Percentiles rank a stretch among this genome's conserved stretches.
These are phyloP conservation scores for Oxyura jamaicensis DNA, from an alignment of 2,113 vertebrate species.

Conservation along the genomic window DNA sequence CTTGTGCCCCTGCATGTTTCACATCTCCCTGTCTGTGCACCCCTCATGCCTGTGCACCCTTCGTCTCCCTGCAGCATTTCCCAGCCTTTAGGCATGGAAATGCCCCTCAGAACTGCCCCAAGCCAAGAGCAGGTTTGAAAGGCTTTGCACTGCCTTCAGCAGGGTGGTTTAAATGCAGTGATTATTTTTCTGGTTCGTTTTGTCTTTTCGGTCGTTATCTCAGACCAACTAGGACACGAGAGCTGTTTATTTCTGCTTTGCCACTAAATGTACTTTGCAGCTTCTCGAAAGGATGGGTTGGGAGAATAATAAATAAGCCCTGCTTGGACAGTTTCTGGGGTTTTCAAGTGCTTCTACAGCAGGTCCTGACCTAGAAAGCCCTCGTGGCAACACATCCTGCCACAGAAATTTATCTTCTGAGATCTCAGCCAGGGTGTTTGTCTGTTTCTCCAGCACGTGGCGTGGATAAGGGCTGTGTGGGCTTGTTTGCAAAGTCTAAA, in stretches of 20 bases:
- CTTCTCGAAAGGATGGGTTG: not conserved
- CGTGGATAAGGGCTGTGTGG: not conserved
- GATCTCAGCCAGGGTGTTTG: not conserved
- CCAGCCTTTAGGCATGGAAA: not conserved
- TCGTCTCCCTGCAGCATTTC: not conserved
- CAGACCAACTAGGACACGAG: not conserved
- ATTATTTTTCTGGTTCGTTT: rapidly evolving
- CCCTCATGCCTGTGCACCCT: not conserved
- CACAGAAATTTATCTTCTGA: not conserved
- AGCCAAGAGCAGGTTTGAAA: not conserved
- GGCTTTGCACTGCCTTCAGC: not conserved
- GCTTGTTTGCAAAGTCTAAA: not conserved
- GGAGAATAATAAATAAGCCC: not conserved
- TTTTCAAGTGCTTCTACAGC: not conserved
- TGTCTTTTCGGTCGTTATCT: not conserved
- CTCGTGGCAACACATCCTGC: not conserved
- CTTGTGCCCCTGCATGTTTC: not conserved
- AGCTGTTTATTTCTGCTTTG: not conserved
- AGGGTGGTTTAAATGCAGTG: not conserved
- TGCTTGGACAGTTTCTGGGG: not conserved
- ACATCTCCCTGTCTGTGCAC: not conserved
- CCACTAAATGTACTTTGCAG: not conserved
- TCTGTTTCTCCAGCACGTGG: not conserved
- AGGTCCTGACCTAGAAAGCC: not conserved
- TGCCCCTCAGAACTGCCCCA: not conserved